Evolutionary conservation across 2,113 vertebrate species (phyloP), one percentile per base, ranked within the genome.

Genomic region (Embiotoca jacksoni): DNA sequence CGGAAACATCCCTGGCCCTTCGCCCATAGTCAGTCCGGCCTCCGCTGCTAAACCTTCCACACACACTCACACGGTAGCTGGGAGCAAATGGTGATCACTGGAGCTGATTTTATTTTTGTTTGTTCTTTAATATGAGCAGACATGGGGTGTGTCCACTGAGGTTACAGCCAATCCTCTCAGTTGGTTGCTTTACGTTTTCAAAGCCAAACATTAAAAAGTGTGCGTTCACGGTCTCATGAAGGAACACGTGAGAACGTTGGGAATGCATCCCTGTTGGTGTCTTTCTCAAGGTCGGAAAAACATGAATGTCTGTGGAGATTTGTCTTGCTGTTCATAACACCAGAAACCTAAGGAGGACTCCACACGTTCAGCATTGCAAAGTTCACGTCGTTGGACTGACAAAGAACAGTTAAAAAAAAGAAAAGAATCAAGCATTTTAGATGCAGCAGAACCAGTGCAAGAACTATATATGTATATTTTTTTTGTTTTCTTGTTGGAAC

Each of bases 1-100:
- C 90, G 91, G 90, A 93, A 93, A 87, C 81, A 72, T 84, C 58
- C 63, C 82, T 87, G 83, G 82, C 82, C 78, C 75, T 63, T 71
- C n/a, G 76, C 89, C 88, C 54, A 47, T 13, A 72, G 65, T 57
- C 56, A 62, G 35, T 49, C 70, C 66, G 68, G 64, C 74, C 52
- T 50, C 62, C 53, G n/a, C 59, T 63, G 62, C 36, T 16, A 67
- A 64, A 60, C 58, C 60, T 7, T 32, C 32, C 36, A 15, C 44
- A 72, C 60, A 23, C 39, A 41, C 30, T 49, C 39, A 57, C 69
- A 65, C 54, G 56, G 3, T 69, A 47, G 44, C 77, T 79, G 32
- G 33, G 15, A 73, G 52, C 47, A 64, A 89, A 77, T 66, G 80
- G 50, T 50, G 55, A 60, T 57, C 58, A 69, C 59, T 47, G 9